phyloP scores from a whole-genome alignment of 2,113 vertebrate species.

The Gymnarchus niloticus region DNA sequence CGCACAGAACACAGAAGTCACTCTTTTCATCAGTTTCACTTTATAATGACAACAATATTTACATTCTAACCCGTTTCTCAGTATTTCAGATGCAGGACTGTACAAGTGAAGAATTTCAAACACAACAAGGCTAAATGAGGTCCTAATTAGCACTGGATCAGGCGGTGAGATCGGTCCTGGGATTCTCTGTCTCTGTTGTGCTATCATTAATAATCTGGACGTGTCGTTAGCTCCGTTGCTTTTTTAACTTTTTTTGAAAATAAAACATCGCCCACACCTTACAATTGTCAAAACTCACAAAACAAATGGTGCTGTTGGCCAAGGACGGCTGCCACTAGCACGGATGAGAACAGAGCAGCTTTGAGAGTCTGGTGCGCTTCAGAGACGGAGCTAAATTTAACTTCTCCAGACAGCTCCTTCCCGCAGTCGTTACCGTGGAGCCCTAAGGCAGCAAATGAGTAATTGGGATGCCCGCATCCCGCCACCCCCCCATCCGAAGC shows the following conservation, averaged over 20 bases:
- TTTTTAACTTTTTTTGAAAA: not conserved
- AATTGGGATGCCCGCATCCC: not conserved
- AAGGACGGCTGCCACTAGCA: not conserved
- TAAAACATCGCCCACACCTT: not conserved
- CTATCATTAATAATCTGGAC: not conserved
- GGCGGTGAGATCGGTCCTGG: constrained; percentile 23
- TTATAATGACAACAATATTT: constrained; percentile 39
- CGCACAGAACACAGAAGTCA: constrained; percentile 25
- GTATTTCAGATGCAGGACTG: constrained; percentile 29
- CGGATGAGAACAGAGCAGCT: constrained; percentile 22
- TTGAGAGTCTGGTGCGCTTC: constrained; percentile 13
- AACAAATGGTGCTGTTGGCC: not conserved
- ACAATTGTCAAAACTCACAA: not conserved
- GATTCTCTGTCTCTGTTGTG: not conserved
- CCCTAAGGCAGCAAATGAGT: constrained; percentile 6
- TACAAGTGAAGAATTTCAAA: constrained; percentile 34
- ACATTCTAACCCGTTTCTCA: constrained; percentile 36
- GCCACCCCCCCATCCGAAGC: not conserved
- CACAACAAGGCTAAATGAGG: constrained; percentile 38
- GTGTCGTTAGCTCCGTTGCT: not conserved
- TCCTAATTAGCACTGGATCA: constrained; percentile 47
- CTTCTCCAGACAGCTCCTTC: constrained; percentile 10
- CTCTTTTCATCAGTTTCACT: constrained; percentile 40
- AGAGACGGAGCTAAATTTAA: constrained; percentile 32
- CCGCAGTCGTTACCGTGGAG: not conserved